Conservation (phyloP, 2,113 vertebrate genomes). For the Rhea pennata region DNA sequence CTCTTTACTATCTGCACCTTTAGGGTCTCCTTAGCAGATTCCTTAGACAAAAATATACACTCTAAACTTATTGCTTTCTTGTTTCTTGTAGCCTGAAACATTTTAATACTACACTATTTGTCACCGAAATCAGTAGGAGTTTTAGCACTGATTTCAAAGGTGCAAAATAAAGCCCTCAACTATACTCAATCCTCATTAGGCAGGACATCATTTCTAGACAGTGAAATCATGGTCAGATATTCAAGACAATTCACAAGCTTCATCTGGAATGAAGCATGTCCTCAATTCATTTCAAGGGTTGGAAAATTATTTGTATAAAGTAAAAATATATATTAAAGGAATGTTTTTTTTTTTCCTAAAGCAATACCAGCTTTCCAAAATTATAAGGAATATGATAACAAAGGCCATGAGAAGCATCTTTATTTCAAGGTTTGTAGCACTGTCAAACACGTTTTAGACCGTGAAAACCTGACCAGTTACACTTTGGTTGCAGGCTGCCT, state of each 20-base stretch:
- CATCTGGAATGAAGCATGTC: not conserved
- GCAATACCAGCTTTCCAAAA: not conserved
- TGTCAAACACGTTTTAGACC: not conserved
- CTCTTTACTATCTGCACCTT: not conserved
- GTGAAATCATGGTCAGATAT: not conserved
- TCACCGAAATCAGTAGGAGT: not conserved
- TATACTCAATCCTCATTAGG: not conserved
- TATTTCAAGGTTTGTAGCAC: not conserved
- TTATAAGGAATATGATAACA: not conserved
- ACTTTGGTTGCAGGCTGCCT: not conserved
- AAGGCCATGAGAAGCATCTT: not conserved
- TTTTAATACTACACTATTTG: not conserved
- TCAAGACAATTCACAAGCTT: not conserved
- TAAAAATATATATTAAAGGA: not conserved
- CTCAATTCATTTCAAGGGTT: not conserved
- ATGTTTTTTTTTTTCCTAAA: rapidly evolving
- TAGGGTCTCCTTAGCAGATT: not conserved
- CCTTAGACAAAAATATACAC: not conserved
- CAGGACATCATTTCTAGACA: not conserved
- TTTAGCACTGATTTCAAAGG: not conserved
- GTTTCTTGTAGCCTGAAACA: not conserved
- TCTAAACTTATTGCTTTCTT: not conserved
- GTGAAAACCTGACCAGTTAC: not conserved
- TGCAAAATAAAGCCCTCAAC: not conserved
- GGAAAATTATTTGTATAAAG: not conserved